These are phyloP conservation scores for Saturnia pavonia DNA, from an alignment of 2,888 invertebrate species.

Conservation along the genomic window DNA sequence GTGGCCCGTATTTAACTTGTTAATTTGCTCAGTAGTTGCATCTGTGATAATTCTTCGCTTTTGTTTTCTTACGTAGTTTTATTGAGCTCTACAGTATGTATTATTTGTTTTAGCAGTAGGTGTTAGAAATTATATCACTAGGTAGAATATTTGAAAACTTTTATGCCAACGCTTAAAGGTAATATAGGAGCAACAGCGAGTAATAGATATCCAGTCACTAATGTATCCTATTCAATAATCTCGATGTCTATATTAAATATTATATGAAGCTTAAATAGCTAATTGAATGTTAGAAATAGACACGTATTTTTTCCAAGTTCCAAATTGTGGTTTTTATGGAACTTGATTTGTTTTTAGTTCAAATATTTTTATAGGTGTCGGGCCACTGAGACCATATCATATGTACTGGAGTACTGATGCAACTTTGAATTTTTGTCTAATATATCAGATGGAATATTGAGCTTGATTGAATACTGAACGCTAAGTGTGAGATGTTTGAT, in stretches of 20 bases:
- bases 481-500: background rate
- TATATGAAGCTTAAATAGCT: background rate
- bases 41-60: background rate
- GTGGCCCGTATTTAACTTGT: conserved; percentile 7
- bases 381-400: background rate
- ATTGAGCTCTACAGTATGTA: background rate
- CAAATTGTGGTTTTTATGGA: too few relatives aligned
- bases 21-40: background rate
- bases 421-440: background rate
- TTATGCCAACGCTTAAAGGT: background rate
- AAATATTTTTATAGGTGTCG: background rate
- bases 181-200: background rate
- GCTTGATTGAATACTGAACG: background rate
- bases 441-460: conserved; percentile 12
- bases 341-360: too few relatives aligned
- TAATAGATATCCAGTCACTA: background rate
- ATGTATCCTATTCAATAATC: background rate
- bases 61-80: background rate
- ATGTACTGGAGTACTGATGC: background rate
- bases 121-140: background rate
- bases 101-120: background rate
- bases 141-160: background rate
- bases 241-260: conserved; percentile 1
- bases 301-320: too few relatives aligned
- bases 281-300: background rate